phyloP scores from a whole-genome alignment of 2,797 vertebrate species.

The Varecia variegata region DNA sequence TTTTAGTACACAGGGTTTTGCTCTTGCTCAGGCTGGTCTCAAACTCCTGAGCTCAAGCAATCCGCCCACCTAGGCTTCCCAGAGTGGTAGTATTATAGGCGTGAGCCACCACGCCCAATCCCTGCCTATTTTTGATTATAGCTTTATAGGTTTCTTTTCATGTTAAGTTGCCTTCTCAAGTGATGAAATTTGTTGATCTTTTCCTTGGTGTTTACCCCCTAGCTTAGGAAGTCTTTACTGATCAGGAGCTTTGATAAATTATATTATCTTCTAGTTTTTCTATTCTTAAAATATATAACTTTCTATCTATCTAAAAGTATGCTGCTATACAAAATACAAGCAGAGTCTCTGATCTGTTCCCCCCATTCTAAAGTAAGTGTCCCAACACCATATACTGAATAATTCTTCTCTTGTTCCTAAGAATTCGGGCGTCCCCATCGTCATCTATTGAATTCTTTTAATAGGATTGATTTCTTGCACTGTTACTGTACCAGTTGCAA shows the following conservation, averaged over 20 bases:
- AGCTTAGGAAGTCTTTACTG: not conserved
- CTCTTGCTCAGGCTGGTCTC: too few species aligned
- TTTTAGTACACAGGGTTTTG: too few species aligned
- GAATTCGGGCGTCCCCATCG: not conserved
- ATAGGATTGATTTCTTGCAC: not conserved
- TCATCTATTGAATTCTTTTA: not conserved
- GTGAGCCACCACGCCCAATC: too few species aligned
- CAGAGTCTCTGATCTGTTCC: not conserved
- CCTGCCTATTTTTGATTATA: not conserved
- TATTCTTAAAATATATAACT: slow-evolving; percentile 13
- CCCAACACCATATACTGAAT: not conserved
- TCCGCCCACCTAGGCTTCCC: not conserved
- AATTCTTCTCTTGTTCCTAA: not conserved
- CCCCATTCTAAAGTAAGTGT: not conserved
- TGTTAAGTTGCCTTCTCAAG: not conserved
- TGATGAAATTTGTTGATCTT: not conserved
- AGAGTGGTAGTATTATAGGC: not conserved
- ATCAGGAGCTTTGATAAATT: not conserved
- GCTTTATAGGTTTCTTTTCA: not conserved
- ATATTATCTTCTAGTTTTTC: not conserved
- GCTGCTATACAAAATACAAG: not conserved
- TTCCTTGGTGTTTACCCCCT: not conserved
- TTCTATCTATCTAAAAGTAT: slow-evolving; percentile 3
- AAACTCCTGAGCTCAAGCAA: not conserved
- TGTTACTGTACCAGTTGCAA: not conserved